Conservation (phyloP, 2,113 vertebrate genomes). For the Grammomys dolichurus region DNA sequence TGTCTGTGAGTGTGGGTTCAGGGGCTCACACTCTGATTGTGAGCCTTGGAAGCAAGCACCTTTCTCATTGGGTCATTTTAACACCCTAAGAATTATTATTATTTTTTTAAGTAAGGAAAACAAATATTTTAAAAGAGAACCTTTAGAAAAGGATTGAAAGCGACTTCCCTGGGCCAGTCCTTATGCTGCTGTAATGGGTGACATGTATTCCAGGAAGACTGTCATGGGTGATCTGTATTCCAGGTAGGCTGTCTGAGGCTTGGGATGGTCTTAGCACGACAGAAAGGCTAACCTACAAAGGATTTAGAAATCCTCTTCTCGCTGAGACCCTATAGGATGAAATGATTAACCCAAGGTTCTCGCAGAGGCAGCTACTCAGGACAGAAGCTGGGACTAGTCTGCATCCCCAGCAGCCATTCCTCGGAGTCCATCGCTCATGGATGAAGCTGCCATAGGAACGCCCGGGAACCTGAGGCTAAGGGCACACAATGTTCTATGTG, state of each 20-base stretch:
- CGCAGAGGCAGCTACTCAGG: neutral
- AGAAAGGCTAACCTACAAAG: neutral
- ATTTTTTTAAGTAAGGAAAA: slow-evolving; percentile 8
- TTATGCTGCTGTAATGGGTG: neutral
- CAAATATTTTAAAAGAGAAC: slow-evolving; percentile 29
- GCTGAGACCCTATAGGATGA: neutral
- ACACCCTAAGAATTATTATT: neutral
- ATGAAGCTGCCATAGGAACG: neutral
- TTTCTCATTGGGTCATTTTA: neutral
- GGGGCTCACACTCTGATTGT: neutral
- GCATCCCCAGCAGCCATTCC: too few relatives aligned
- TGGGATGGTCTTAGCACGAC: neutral
- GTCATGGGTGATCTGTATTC: neutral
- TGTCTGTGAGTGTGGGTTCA: neutral
- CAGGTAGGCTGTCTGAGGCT: neutral
- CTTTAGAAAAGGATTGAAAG: neutral
- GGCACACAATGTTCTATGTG: neutral
- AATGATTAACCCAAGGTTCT: neutral
- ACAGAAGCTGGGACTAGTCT: neutral
- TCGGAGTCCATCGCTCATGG: neutral
- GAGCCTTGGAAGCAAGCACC: neutral
- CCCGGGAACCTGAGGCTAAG: neutral
- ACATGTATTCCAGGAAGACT: neutral
- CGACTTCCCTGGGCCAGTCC: neutral
- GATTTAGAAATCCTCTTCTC: neutral